A percentile compares a stretch with the other conserved stretches of the same genome.
These are phyloP conservation scores for Ochropacha duplaris DNA, from an alignment of 2,888 invertebrate species.

Conservation along the genomic window DNA sequence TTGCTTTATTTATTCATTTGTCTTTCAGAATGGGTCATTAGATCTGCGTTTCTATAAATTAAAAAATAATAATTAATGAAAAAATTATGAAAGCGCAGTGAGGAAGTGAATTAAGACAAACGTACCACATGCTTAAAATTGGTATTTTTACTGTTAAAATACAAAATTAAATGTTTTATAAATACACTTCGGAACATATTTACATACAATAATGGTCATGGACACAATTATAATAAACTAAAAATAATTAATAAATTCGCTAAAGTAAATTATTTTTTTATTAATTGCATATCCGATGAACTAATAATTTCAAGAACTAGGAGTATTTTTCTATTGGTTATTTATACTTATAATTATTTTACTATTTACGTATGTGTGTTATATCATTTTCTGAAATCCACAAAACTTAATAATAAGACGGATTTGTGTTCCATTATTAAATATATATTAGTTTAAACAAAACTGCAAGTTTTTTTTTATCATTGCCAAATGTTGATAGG, in stretches of 20 bases:
- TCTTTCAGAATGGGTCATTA: conserved; percentile 47
- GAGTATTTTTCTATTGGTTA: conserved; percentile 74
- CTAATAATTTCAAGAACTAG: conserved; percentile 69
- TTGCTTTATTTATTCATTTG: conserved; percentile 7
- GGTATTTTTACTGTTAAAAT: conserved; percentile 51
- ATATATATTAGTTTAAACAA: conserved; percentile 17
- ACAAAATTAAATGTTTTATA: conserved; percentile 52
- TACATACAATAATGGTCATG: conserved; percentile 65
- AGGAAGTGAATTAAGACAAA: conserved; percentile 44
- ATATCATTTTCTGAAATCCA: conserved; percentile 61
- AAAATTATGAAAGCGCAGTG: conserved; percentile 55
- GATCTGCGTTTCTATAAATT: conserved; percentile 45
- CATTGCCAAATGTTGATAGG: conserved; percentile 27
- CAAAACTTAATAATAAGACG: conserved; percentile 71
- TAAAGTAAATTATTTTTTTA: conserved; percentile 51
- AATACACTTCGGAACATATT: conserved; percentile 74
- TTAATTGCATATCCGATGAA: conserved; percentile 71
- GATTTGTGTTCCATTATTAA: conserved; percentile 56
- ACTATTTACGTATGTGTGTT: conserved; percentile 79
- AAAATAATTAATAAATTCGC: conserved; percentile 77
- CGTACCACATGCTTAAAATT: conserved; percentile 47
- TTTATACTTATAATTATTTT: conserved; percentile 70
- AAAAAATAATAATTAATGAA: conserved; percentile 52
- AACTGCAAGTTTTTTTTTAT: conserved; percentile 18
- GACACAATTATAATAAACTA: conserved; percentile 56